A percentile compares a stretch with the other conserved stretches of the same genome.
Conservation (phyloP, 2,888 invertebrate genomes). For the Blastobasis lacticolella region DNA sequence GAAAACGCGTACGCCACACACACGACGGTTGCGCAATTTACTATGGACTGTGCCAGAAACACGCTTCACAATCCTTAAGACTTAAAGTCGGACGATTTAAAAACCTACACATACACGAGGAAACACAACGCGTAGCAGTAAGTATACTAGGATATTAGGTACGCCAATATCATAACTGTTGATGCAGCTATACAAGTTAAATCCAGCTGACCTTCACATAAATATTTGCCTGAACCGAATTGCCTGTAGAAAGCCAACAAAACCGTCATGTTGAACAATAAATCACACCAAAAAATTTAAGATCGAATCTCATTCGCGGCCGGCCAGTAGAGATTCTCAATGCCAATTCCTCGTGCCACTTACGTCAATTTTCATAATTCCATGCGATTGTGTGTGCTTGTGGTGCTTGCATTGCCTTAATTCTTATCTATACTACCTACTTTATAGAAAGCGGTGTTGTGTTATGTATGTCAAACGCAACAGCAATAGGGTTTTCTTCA, state of each 20-base stretch:
- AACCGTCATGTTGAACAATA: too few relatives aligned
- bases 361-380: conserved; percentile 50
- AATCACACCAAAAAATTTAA: too few relatives aligned
- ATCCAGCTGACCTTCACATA: too few relatives aligned
- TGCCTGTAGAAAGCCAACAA: too few relatives aligned
- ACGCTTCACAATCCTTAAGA: neutral
- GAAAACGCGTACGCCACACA: conserved; percentile 1
- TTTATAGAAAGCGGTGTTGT: conserved; percentile 3
- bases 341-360: conserved; percentile 33
- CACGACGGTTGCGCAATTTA: neutral
- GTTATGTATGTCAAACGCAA: conserved; percentile 4
- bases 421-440: conserved; percentile 11
- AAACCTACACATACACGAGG: too few relatives aligned
- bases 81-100: too few relatives aligned
- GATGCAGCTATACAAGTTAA: neutral
- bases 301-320: conserved; percentile 21
- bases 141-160: too few relatives aligned
- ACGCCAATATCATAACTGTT: too few relatives aligned
- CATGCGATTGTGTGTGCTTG: conserved; percentile 3
- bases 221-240: too few relatives aligned
- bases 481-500: conserved; percentile 2
- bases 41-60: conserved; percentile 2
- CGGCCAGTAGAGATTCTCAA: conserved; percentile 13
- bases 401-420: conserved; percentile 17
- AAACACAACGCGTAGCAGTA: too few relatives aligned